Conservation (phyloP, 2,797 vertebrate species). For the Brachymystax lenok region DNA sequence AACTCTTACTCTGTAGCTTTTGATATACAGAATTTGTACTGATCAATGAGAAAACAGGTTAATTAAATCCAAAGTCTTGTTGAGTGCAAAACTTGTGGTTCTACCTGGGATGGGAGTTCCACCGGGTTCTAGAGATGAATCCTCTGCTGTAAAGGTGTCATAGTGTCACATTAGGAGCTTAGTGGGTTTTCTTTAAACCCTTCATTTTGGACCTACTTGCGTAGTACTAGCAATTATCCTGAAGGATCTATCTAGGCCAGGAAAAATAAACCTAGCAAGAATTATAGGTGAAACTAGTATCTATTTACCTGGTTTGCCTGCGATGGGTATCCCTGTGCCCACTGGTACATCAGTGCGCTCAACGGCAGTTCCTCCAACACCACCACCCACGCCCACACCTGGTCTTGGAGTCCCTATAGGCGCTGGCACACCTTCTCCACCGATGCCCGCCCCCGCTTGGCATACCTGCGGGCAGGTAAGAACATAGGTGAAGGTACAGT, state of each 20-base stretch:
- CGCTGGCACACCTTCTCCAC: conserved; percentile 52
- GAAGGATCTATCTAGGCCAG: neutral
- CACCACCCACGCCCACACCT: conserved; percentile 14
- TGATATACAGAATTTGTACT: neutral
- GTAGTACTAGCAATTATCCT: neutral
- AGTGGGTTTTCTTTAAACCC: neutral
- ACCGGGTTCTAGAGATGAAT: conserved; percentile 34
- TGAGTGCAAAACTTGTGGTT: neutral
- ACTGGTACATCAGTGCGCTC: neutral
- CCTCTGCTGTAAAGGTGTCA: conserved; percentile 61
- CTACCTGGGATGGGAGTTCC: conserved; percentile 73
- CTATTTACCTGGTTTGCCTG: conserved; percentile 61
- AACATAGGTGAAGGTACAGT: neutral
- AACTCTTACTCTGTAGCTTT: neutral
- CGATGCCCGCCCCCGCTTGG: conserved; percentile 41
- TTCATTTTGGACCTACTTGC: neutral
- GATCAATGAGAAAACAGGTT: neutral
- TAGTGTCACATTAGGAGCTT: conserved; percentile 12
- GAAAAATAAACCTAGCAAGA: neutral
- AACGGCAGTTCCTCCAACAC: conserved; percentile 51
- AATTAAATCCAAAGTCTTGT: neutral
- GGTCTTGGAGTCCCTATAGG: conserved; percentile 62
- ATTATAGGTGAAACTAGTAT: neutral
- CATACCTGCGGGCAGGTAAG: conserved; percentile 5
- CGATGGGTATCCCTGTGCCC: conserved; percentile 28